Evolutionary conservation across 2,888 invertebrate genomes (phyloP).

Genomic region (Metalampra italica): DNA sequence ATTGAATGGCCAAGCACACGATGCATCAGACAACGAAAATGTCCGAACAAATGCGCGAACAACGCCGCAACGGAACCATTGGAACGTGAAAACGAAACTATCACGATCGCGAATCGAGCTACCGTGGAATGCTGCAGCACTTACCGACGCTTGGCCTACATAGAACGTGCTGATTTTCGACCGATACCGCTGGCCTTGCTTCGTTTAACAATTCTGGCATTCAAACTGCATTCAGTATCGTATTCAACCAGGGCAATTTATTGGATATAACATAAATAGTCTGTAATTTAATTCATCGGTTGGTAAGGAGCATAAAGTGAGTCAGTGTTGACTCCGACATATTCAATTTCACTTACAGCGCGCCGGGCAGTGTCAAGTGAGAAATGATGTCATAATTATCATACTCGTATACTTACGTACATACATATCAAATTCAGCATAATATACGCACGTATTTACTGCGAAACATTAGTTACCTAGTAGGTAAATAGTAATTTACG

Average conservation of each 20-base stretch:
- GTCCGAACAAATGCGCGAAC: conserved; percentile 53
- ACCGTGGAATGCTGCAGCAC: conserved; percentile 59
- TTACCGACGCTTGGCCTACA: conserved; percentile 56
- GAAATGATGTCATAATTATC: conserved; percentile 30
- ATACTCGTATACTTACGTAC: conserved; percentile 3
- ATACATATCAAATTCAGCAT: no score
- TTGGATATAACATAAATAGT: conserved; percentile 61
- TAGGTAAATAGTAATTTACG: background rate
- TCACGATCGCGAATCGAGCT: conserved; percentile 63
- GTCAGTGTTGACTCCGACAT: conserved; percentile 38
- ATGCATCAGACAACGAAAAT: conserved; percentile 45
- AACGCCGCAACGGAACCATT: conserved; percentile 55
- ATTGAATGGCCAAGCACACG: conserved; percentile 13
- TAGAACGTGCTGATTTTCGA: conserved; percentile 68
- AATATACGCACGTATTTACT: no score
- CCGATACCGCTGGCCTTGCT: conserved; percentile 67
- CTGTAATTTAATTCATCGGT: conserved; percentile 53
- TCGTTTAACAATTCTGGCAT: conserved; percentile 55
- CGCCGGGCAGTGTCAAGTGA: conserved; percentile 18
- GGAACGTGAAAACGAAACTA: conserved; percentile 71
- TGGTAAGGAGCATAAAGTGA: conserved; percentile 39
- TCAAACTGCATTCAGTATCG: conserved; percentile 57
- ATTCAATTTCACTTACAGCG: conserved; percentile 30
- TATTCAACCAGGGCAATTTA: conserved; percentile 57
- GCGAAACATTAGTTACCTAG: background rate